Base-by-base conservation (phyloP, 2,888 invertebrate genomes). In the Anagyrus pseudococci region DNA sequence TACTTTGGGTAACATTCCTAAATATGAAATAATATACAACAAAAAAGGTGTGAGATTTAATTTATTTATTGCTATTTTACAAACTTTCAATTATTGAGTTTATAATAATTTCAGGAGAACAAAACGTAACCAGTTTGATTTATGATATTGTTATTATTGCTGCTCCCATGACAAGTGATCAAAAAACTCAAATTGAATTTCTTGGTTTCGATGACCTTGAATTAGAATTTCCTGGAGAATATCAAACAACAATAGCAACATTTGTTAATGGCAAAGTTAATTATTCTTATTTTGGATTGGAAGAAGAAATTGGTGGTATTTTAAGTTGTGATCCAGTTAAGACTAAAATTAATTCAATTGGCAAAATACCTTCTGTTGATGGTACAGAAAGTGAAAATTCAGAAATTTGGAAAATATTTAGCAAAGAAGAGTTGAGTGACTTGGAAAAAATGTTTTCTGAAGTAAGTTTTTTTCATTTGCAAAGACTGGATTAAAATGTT, bases 131-230 rank as follows among this genome's bases (percentile, higher is more conserved):
- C 46, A 72, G 70, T 23, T 67, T 70, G 15, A 61, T 64, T 6
- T 88, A 85, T 70, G 86, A 88, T 69, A 80, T 84, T 60, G 84
- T 88, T 2, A 82, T 88, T 46, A 67, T 88, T 19, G 87, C 88
- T 17, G 74, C 83, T 26, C 88, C 88, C 1, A 74, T 86, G 40
- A 83, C 83, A 7, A 66, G 65, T 1, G 82, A 84, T 73, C 82
- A 79, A 41, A 59, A 73, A 62, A 73, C 70, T 50, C 72, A 75
- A 13, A 83, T 87, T 20, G 69, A 76, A 50, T 85, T 87, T 72
- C 76, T 76, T 50, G 82, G 72, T 64, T 78, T 82, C 82, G 83
- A 77, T 2, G 60, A 71, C 20, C 26, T 64, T 7, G 65, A 75
- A 25, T 68, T 82, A 8, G 56, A 72, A 1, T 77, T 84, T 70